Conservation (phyloP, 2,797 vertebrate genomes). For the Cuculus canorus region DNA sequence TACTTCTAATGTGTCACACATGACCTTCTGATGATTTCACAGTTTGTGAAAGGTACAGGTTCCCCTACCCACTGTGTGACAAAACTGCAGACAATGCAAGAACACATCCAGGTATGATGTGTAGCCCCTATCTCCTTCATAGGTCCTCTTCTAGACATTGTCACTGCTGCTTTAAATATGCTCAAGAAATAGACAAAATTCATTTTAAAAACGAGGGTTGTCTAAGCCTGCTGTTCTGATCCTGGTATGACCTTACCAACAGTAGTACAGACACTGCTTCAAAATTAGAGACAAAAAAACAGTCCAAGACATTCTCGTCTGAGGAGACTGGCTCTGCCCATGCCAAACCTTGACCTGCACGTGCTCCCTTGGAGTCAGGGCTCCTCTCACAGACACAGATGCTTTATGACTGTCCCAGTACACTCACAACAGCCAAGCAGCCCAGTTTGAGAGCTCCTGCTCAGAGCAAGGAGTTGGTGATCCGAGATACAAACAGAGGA, state of each 20-base stretch:
- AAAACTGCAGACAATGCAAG: neutral
- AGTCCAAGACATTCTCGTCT: neutral
- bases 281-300: neutral
- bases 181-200: neutral
- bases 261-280: neutral
- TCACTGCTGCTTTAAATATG: neutral
- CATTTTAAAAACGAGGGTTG: neutral
- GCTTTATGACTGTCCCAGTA: neutral
- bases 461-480: neutral
- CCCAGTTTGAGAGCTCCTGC: neutral
- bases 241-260: neutral
- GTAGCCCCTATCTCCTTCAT: neutral
- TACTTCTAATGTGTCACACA: neutral
- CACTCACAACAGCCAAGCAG: neutral
- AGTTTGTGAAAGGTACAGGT: too few species aligned
- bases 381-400: neutral
- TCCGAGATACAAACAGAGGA: neutral
- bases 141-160: neutral
- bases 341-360: neutral
- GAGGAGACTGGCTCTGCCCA: neutral
- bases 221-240: neutral
- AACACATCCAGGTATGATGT: rapidly evolving
- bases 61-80: neutral
- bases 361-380: rapidly evolving
- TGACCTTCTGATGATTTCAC: neutral